These are phyloP conservation scores for Cavia porcellus DNA, from an alignment of 2,113 vertebrate genomes.

Conservation along the genomic window DNA sequence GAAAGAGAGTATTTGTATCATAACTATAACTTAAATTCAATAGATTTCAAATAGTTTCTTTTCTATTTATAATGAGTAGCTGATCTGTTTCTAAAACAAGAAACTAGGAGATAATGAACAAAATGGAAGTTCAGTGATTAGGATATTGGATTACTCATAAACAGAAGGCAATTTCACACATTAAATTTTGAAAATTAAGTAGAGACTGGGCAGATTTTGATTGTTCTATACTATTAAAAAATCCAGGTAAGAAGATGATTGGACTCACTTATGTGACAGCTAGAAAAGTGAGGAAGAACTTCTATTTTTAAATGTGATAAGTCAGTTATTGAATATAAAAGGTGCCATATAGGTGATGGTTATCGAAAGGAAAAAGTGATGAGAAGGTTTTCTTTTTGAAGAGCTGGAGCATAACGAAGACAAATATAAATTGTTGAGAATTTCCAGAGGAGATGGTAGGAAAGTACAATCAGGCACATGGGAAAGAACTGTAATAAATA, in stretches of 20 bases:
- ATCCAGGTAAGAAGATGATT: neutral
- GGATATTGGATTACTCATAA: neutral
- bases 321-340: neutral
- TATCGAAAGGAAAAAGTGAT: neutral
- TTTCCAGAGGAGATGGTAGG: neutral
- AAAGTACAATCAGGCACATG: neutral
- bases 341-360: neutral
- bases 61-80: neutral
- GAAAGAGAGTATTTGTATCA: neutral
- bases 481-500: neutral
- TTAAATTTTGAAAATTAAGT: neutral
- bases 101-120: neutral
- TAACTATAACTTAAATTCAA: fast-evolving
- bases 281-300: neutral
- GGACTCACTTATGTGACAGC: neutral
- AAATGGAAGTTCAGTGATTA: neutral
- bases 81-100: neutral
- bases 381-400: neutral
- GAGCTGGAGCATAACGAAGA: neutral
- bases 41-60: neutral
- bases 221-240: neutral
- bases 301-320: neutral
- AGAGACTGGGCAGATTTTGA: neutral
- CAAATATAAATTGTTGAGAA: neutral
- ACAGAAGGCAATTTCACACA: neutral